These are phyloP conservation scores for Leptinotarsa haldemani DNA, from an alignment of 2,888 invertebrate genomes.

Conservation along the genomic window DNA sequence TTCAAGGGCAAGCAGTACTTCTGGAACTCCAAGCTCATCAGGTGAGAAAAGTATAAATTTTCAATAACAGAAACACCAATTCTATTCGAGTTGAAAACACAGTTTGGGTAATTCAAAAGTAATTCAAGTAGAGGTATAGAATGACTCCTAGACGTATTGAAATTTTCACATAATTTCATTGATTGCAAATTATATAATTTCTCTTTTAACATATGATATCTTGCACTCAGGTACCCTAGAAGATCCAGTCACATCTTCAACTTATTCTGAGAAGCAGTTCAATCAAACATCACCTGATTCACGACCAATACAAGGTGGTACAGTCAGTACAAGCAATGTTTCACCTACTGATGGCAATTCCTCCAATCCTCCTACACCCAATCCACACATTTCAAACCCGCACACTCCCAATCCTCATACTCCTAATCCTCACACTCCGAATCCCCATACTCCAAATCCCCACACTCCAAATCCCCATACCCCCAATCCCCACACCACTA, in stretches of 20 bases:
- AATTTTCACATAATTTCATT: too few relatives aligned
- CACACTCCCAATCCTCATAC: slow-evolving; percentile 39
- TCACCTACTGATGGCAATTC: slow-evolving; percentile 75
- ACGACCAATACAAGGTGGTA: slow-evolving; percentile 85
- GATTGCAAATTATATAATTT: too few relatives aligned
- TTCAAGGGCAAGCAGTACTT: slow-evolving; percentile 68
- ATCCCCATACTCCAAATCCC: slow-evolving; percentile 27
- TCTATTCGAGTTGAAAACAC: too few relatives aligned
- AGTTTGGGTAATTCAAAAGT: too few relatives aligned
- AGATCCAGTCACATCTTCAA: slow-evolving; percentile 78
- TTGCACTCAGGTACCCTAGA: slow-evolving; percentile 64
- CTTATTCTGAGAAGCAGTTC: slow-evolving; percentile 71
- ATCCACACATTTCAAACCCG: slow-evolving; percentile 62
- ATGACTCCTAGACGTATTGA: too few relatives aligned
- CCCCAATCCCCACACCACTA: slow-evolving; percentile 10
- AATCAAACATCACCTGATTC: slow-evolving; percentile 71
- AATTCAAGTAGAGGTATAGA: too few relatives aligned
- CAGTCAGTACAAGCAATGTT: slow-evolving; percentile 86
- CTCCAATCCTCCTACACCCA: slow-evolving; percentile 68
- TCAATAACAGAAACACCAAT: too few relatives aligned
- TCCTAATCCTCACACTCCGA: slow-evolving; percentile 42
- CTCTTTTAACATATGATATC: too few relatives aligned
- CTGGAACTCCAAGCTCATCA: slow-evolving; percentile 70
- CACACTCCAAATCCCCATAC: not conserved
- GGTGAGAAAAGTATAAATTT: slow-evolving; percentile 39